phyloP scores from a whole-genome alignment of 2,797 vertebrate genomes.

The Lepidocolaptes lacrymiger region DNA sequence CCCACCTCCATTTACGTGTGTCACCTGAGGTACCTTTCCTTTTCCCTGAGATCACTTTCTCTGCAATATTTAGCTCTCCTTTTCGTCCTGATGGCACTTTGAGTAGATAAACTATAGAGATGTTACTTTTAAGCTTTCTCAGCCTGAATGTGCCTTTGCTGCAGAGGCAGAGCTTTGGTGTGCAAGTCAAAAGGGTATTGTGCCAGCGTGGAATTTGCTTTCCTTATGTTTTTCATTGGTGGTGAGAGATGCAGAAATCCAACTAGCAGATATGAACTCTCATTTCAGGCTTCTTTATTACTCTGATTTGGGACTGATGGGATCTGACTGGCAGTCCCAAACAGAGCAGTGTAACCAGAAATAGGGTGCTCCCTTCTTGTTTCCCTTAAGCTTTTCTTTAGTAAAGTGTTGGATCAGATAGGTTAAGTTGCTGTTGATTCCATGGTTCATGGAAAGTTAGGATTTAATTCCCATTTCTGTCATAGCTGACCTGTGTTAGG shows the following conservation, averaged over 20 bases:
- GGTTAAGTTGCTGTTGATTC: neutral
- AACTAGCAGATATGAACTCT: neutral
- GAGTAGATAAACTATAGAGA: neutral
- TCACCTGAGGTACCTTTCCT: neutral
- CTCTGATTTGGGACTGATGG: neutral
- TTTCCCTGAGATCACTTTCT: neutral
- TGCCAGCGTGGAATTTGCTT: neutral
- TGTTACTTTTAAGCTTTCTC: neutral
- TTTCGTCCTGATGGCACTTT: neutral
- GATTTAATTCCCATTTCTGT: neutral
- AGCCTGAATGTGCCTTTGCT: neutral
- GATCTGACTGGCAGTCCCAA: neutral
- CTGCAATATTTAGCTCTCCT: neutral
- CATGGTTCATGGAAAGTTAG: neutral
- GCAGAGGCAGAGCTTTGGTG: neutral
- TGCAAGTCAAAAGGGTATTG: neutral
- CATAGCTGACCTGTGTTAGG: neutral
- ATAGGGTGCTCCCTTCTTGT: neutral
- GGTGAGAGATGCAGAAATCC: slow-evolving; percentile 2
- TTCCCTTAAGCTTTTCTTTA: slow-evolving; percentile 6
- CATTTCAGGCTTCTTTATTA: neutral
- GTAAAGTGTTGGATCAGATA: neutral
- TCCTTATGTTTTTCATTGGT: neutral
- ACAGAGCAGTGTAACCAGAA: neutral
- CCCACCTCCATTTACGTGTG: neutral